Base-by-base conservation (phyloP, 2,113 vertebrate genomes). In the Paedocypris sp. region DNA sequence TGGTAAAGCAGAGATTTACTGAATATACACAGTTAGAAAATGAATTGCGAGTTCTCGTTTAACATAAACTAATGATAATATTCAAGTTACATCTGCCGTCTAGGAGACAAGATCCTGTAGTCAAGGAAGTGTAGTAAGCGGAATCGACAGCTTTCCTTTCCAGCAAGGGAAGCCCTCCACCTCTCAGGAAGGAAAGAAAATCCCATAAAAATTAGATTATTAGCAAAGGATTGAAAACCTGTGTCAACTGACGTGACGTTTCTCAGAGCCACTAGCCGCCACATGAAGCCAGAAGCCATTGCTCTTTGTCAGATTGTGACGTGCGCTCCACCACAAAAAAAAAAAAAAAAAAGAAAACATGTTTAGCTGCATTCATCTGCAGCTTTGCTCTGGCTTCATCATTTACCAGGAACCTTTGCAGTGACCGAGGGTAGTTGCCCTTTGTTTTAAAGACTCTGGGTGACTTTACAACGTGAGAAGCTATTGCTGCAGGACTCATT, bases 381-480 rank as follows among this genome's bases (percentile, higher is more conserved):
- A 22, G 49, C 47, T 53, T 25, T 38, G 23, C 31, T 16, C 53
- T 52, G 11, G 46, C 23, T 32, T 39, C 49, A 15, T n/a, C 19
- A 23, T 48, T 67, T 48, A 63, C 33, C 49, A 39, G 6, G 5
- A 49, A 48, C 22, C 53, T 59, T 16, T 60, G 60, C 60, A 36
- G 58, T 54, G 33, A 28, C 33, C 16, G 45, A 54, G 39, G 29
- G 50, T 71, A 46, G 23, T 57, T 57, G 46, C 18, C 49, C 60
- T 71, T 60, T 28, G 15, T 49, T 50, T 61, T 39, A 72, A 51
- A 56, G 45, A 45, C 62, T 61, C 38, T 68, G 61, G 12, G 20
- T 51, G 51, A 39, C 28, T 70, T 70, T 58, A 58, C 48, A 4
- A 39, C n/a, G 63, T 35, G 29, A 19, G 28, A 45, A 43, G 29